Evolutionary conservation across 2,113 vertebrate genomes (phyloP).

Genomic region (Sylvia atricapilla): DNA sequence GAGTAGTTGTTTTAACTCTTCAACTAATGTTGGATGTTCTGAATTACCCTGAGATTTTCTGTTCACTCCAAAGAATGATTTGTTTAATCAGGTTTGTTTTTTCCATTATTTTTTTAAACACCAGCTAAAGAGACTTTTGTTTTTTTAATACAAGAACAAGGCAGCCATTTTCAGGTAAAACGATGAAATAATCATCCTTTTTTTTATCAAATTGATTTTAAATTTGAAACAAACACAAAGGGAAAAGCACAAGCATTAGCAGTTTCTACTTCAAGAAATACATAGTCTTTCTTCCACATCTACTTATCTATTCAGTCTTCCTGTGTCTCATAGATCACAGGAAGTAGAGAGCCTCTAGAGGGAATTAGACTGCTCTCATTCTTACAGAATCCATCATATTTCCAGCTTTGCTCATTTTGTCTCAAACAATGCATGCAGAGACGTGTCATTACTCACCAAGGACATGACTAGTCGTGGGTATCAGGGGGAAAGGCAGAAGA

Average conservation of each 20-base stretch:
- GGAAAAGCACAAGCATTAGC: background rate
- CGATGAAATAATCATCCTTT: background rate
- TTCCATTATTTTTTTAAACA: background rate
- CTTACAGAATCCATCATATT: background rate
- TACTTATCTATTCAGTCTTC: slow-evolving; percentile 35
- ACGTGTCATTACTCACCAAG: slow-evolving; percentile 40
- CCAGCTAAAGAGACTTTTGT: background rate
- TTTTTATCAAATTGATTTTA: background rate
- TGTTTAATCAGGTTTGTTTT: background rate
- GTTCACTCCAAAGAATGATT: background rate
- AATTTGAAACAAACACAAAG: background rate
- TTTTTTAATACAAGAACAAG: background rate
- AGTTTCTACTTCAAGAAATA: background rate
- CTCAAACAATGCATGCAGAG: background rate
- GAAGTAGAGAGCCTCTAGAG: background rate
- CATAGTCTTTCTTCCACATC: background rate
- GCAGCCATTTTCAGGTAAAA: background rate
- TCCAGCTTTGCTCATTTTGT: slow-evolving; percentile 39
- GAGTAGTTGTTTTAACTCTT: background rate
- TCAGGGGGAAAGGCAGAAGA: background rate
- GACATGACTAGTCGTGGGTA: background rate
- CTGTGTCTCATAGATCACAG: slow-evolving; percentile 8
- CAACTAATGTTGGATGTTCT: fast-evolving
- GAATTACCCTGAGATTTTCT: background rate
- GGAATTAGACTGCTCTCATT: background rate